Evolutionary conservation across 2,797 vertebrate genomes (phyloP), one percentile per base, ranked within the genome.

Genomic region (Phrynocephalus guinanensis): DNA sequence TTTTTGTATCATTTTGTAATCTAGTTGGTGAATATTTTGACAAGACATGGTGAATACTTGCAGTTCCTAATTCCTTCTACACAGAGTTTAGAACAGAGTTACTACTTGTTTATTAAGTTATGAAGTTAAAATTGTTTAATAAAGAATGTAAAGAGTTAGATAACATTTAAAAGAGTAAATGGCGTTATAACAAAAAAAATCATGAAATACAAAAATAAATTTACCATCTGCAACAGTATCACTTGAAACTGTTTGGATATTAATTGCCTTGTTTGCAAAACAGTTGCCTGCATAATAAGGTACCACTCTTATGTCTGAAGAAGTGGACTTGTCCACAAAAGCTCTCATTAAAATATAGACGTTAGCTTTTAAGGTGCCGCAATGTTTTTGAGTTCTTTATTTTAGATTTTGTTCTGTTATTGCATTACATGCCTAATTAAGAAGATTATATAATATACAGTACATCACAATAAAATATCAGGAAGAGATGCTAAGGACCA

Each of bases 71-170:
- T 5, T 84, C 20, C 6, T 88, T 94, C 81, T 33, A 38, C 11
- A 76, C 72, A 80, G 86, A 84, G 89, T 70, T 56, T 82, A 50
- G 4, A 2, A 0, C 85, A 38, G 60, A 48, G n/a, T 44, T 28
- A n/a, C 30, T 16, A 63, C 77, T 79, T 91, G 1, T 89, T 88
- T 79, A 60, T 85, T 28, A 52, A 87, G 79, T 79, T 82, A 48
- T 89, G 88, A 38, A 92, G 83, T 28, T 71, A 82, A 93, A 91
- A 70, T 78, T 11, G 63, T 72, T 91, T 91, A 75, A 68, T 77
- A 83, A 75, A 86, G 1, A 70, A 13, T 63, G 80, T 44, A 90
- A 16, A 44, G 91, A 85, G 89, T 52, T 30, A 9, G 2, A 68
- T 52, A 50, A 77, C 20, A 33, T 63, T 67, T 48, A n/a, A 24